phyloP scores from a whole-genome alignment of 2,113 vertebrate genomes.

The Gavialis gangeticus region DNA sequence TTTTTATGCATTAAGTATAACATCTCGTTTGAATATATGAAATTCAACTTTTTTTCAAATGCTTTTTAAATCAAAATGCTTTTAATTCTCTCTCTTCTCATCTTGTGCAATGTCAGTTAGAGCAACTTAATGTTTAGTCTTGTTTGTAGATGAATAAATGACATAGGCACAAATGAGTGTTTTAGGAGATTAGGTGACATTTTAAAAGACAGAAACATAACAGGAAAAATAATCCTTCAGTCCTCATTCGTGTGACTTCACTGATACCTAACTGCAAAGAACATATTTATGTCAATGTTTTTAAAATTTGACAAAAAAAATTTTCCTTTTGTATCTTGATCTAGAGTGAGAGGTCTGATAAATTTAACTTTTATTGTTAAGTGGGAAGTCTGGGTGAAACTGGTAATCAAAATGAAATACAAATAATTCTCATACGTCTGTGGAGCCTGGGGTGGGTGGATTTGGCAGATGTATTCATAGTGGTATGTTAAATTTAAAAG shows the following conservation, averaged over 20 bases:
- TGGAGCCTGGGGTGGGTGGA: constrained; percentile 68
- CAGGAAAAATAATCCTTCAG: background rate
- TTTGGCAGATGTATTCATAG: constrained; percentile 48
- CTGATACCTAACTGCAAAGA: background rate
- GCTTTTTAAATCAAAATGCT: constrained; percentile 7
- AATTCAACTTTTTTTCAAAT: constrained; percentile 6
- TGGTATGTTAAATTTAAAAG: constrained; percentile 66
- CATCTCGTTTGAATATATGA: constrained; percentile 40
- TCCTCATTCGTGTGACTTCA: background rate
- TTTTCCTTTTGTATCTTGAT: constrained; percentile 22
- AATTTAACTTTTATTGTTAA: constrained; percentile 21
- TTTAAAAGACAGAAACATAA: constrained; percentile 16
- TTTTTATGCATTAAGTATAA: constrained; percentile 53
- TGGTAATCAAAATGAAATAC: constrained; percentile 69
- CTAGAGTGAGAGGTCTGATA: constrained; percentile 24
- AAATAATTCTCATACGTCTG: constrained; percentile 56
- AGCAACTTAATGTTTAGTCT: background rate
- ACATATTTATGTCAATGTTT: background rate
- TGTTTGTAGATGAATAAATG: constrained; percentile 51
- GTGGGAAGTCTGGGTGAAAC: constrained; percentile 59
- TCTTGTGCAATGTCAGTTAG: background rate
- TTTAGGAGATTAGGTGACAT: constrained; percentile 38
- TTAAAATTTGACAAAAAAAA: background rate
- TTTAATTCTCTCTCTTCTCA: background rate
- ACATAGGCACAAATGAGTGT: constrained; percentile 30